phyloP scores from a whole-genome alignment of 2,113 vertebrate species.

The Nettapus auritus region DNA sequence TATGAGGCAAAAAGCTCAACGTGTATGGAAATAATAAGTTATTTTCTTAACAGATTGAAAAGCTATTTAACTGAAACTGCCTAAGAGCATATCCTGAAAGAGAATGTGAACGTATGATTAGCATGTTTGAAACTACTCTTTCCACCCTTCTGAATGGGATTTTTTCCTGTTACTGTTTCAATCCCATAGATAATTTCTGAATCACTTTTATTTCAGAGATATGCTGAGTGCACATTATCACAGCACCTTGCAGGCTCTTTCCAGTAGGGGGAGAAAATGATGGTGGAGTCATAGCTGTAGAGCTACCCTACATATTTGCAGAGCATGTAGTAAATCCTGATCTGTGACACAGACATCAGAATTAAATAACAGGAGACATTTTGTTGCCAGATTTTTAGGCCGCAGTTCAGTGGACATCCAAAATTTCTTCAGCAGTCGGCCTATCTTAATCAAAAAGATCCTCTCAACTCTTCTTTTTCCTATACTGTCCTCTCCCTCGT shows the following conservation, averaged over 20 bases:
- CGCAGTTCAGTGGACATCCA: not conserved
- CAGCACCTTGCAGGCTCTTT: not conserved
- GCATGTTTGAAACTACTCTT: not conserved
- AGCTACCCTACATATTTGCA: not conserved
- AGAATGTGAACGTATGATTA: not conserved
- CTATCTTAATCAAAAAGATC: not conserved
- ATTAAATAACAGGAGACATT: constrained; percentile 5
- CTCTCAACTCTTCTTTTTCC: not conserved
- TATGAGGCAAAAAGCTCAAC: not conserved
- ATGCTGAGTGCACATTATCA: not conserved
- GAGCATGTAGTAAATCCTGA: not conserved
- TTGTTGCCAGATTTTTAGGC: not conserved
- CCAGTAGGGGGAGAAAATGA: constrained; percentile 43
- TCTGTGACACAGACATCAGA: not conserved
- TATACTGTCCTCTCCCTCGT: not conserved
- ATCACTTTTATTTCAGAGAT: not conserved
- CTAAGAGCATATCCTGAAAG: not conserved
- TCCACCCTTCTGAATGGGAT: not conserved
- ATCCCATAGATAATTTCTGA: not conserved
- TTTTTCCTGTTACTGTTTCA: not conserved
- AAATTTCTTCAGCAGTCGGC: not conserved
- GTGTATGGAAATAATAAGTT: not conserved
- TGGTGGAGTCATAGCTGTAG: not conserved
- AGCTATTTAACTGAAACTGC: not conserved
- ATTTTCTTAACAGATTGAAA: not conserved